Percentiles rank a stretch among this genome's conserved stretches.
Conservation (phyloP, 2,797 vertebrate species). For the Pachyuromys duprasi region DNA sequence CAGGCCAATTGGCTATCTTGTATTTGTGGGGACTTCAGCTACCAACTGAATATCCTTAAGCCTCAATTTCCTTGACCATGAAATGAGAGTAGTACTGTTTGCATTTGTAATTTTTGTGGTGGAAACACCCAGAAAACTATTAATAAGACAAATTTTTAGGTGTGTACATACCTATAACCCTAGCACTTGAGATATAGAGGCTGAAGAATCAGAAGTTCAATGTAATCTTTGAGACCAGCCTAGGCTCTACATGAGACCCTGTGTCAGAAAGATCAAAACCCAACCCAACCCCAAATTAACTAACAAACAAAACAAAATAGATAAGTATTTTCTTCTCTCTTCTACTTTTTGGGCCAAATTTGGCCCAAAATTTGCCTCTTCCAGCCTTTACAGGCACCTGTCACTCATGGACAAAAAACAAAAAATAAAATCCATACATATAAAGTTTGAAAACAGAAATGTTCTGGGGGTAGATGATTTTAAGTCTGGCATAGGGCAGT, state of each 20-base stretch:
- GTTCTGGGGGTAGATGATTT: not conserved
- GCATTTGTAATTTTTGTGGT: not conserved
- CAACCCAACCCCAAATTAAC: not conserved
- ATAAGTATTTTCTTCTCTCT: not conserved
- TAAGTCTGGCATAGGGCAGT: not conserved
- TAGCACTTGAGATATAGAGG: not conserved
- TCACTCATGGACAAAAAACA: not conserved
- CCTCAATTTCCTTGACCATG: not conserved
- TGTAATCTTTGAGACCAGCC: not conserved
- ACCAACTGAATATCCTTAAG: not conserved
- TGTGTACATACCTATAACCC: not conserved
- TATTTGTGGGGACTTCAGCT: not conserved
- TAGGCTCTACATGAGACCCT: not conserved
- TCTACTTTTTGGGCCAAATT: not conserved
- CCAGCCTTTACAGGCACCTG: not conserved
- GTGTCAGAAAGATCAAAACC: not conserved
- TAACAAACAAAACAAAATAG: not conserved
- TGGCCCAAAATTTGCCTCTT: too few relatives aligned
- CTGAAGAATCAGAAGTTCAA: not conserved
- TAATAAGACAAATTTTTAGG: not conserved
- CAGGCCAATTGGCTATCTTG: not conserved
- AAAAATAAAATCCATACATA: not conserved
- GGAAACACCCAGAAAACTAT: constrained; percentile 15
- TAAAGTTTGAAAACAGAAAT: not conserved
- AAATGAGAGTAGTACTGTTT: not conserved